Evolutionary conservation across 2,113 vertebrate genomes (phyloP).

Genomic region (Gallinago jamesoni): DNA sequence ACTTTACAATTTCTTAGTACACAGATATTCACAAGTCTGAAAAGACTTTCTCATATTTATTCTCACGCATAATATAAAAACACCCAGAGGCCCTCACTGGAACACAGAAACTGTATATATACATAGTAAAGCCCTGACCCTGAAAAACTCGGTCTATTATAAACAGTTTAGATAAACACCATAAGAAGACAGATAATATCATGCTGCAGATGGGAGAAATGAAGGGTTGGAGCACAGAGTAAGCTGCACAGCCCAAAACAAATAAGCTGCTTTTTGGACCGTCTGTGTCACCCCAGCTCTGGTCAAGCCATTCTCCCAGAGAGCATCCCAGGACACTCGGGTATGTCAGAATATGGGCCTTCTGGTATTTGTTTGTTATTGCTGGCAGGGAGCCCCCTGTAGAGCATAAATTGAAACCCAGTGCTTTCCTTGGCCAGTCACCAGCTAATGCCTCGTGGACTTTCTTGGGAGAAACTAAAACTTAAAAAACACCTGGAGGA

Average conservation of each 20-base stretch:
- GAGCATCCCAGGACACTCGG: rapidly evolving
- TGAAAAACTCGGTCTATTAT: not conserved
- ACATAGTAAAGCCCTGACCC: not conserved
- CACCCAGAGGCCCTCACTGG: not conserved
- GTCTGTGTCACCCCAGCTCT: not conserved
- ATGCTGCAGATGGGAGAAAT: not conserved
- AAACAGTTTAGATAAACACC: not conserved
- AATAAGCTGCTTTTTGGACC: not conserved
- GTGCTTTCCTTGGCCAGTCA: not conserved
- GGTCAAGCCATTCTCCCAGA: not conserved
- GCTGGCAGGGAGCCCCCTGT: not conserved
- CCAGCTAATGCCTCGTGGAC: not conserved
- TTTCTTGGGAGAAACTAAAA: not conserved
- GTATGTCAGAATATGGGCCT: not conserved
- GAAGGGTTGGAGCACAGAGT: not conserved
- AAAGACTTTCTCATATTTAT: not conserved
- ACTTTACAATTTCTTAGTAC: not conserved
- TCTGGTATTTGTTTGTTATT: not conserved
- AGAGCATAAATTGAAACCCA: not conserved
- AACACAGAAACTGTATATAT: not conserved
- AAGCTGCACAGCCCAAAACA: rapidly evolving
- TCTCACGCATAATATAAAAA: not conserved
- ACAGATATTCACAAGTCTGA: not conserved
- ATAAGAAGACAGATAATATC: not conserved
- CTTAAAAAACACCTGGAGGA: not conserved